Evolutionary conservation across 2,888 invertebrate genomes (phyloP), one percentile per base, ranked within the genome.

Genomic region (Desoria tigrina): DNA sequence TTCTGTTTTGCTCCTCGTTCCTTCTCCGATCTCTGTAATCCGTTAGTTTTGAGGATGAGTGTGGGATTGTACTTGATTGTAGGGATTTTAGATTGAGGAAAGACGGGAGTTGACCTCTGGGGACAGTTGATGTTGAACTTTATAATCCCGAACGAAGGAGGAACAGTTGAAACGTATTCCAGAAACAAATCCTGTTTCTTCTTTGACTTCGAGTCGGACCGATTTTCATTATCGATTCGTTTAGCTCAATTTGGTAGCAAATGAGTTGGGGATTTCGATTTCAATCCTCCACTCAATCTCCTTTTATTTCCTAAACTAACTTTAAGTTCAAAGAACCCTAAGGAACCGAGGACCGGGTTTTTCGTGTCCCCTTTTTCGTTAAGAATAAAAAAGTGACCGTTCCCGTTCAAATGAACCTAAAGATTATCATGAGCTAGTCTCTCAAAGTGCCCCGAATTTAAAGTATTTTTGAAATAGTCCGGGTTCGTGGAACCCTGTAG

Each of bases 201-300:
- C 18, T 18, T 55, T 18, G 4, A 21, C 24, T 23, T n/a, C n/a
- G n/a, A n/a, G n/a, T n/a, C n/a, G n/a, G n/a, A 11, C 32, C 28
- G 57, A 39, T 60, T 63, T 67, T 67, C 67, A 62, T 69, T 68
- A 61, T 61, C 62, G 63, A 71, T 66, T 71, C 63, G 67, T 67
- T 69, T 63, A 60, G 71, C 69, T 59, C 68, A 62, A 71, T 71
- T 69, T 61, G 71, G 59, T 54, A 65, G 42, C 71, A 68, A 71
- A 71, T 71, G 71, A 68, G 71, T 66, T 64, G 50, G n/a, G 55
- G 55, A 55, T 50, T 64, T 54, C 55, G 58, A 28, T 58, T 64
- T 63, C 63, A 63, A 63, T 57, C 55, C 32, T 55, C 55, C 26
- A 27, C 32, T 55, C 55, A 55, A 55, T 55, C 55, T 55, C 55